Percentiles rank a stretch among this genome's conserved stretches.
phyloP scores from a whole-genome alignment of 2,888 invertebrate genomes.

The Epiperipatus broadwayi region DNA sequence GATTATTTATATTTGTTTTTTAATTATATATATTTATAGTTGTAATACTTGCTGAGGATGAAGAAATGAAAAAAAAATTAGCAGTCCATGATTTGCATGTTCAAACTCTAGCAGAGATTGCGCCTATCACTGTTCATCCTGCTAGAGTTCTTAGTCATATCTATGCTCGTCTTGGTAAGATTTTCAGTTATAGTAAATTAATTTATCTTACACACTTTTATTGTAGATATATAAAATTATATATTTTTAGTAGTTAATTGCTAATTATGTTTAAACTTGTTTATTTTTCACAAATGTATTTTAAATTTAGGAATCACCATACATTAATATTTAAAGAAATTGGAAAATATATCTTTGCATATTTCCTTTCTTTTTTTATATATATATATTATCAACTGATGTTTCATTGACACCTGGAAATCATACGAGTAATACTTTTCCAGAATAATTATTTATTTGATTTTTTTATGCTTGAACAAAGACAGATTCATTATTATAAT shows the following conservation, averaged over 20 bases:
- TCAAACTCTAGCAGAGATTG: slow-evolving; percentile 80
- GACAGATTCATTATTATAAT: too few relatives aligned
- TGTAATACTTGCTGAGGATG: slow-evolving; percentile 86
- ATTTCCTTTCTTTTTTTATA: too few relatives aligned
- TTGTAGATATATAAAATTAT: slow-evolving; percentile 10
- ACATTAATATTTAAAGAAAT: too few relatives aligned
- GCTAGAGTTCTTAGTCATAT: slow-evolving; percentile 86
- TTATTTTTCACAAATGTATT: background rate
- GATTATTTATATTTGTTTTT: slow-evolving; percentile 1
- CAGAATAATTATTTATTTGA: too few relatives aligned
- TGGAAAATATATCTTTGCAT: too few relatives aligned
- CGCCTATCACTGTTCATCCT: slow-evolving; percentile 89
- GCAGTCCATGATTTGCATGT: slow-evolving; percentile 65
- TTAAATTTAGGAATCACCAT: too few relatives aligned
- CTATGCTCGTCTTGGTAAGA: slow-evolving; percentile 72
- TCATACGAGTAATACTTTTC: too few relatives aligned
- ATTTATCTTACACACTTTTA: too few relatives aligned
- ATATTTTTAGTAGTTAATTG: slow-evolving; percentile 9
- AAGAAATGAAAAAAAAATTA: slow-evolving; percentile 67
- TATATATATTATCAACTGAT: too few relatives aligned
- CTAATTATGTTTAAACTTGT: background rate
- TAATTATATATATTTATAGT: slow-evolving; percentile 34
- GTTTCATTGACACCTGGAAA: too few relatives aligned
- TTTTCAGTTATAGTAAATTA: too few relatives aligned
- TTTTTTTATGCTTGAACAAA: too few relatives aligned